Base-by-base conservation (phyloP, 2,888 invertebrate genomes). In the Kuschelorhynchus macadamiae region DNA sequence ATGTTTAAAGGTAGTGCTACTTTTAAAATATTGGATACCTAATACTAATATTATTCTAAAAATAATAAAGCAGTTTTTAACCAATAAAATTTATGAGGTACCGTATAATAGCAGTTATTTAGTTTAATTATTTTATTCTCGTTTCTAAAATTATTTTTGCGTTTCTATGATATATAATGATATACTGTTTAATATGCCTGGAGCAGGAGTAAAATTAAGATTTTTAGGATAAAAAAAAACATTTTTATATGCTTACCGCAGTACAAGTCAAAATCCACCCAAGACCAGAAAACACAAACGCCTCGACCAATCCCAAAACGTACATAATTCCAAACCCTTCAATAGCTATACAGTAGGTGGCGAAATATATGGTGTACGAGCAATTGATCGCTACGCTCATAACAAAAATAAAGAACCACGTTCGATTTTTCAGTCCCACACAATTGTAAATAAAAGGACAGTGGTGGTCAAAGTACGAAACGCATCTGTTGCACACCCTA, bases 401-500 rank as follows among this genome's bases (percentile, higher is more conserved):
- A 0, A 95, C 94, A 81, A 96, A 96, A 60, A 94, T 84, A 81
- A 95, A 93, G 85, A 96, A 96, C 95, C 96, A 96, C 87, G 94
- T 93, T 78, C 96, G 89, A 84, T 97, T 97, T 67, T 92, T 89
- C 36, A 96, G 86, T 0, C 97, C 97, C 14, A 97, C 95, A 82
- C 97, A 97, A 82, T 97, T 97, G 84, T 96, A 95, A 76, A 97
- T 95, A 81, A 96, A 97, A 0, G 96, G 96, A 81, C 97, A 97
- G 81, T 97, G 96, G 83, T 97, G 96, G 81, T 97, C 96, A 79
- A 96, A 96, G 81, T 95, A 94, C 1, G 88, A 87, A 5, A 91
- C 90, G 80, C 91, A 91, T 72, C 84, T 76, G 81, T 96, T 95
- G 85, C 96, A 97, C 57, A 95, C 91, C 50, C 95, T 89, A 78